Evolutionary conservation across 2,797 vertebrate species (phyloP), one percentile per base, ranked within the genome.

Genomic region (Choloepus didactylus): DNA sequence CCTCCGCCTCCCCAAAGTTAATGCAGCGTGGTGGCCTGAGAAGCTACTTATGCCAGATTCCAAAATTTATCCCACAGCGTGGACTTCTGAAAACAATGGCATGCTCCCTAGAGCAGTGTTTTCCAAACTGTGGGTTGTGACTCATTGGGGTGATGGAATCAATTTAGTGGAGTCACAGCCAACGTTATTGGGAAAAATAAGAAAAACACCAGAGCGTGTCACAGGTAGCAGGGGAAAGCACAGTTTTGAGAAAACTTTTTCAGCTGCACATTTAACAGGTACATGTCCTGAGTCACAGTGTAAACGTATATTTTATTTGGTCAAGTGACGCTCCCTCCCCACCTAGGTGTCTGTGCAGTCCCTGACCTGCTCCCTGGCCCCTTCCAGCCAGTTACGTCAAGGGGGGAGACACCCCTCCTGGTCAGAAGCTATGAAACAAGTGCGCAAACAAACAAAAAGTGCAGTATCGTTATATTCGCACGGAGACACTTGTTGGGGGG

Each of bases 111-210:
- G 19, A 67, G 54, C 67, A 38, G 46, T 7, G n/a, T 6, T 27
- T 80, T 81, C 66, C 82, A 41, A 49, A 62, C 29, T 14, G 9
- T 4, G 23, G n/a, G 31, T 35, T 12, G 10, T 4, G 59, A 64
- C n/a, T 46, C 21, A 10, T 27, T 25, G 14, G 27, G 59, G 49
- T 51, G 29, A 69, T 9, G 27, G 41, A 67, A 41, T 51, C 72
- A 72, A 9, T 29, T 54, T 11, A 67, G 82, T 16, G 85, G 87
- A 44, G 90, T 60, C 41, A 12, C 0, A 8, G 64, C 18, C 89
- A 83, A 10, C 44, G 54, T 0, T 6, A 11, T 21, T 49, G 15
- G 12, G 3, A 27, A 23, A 4, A 2, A 1, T 1, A 5, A 15
- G 31, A 18, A 21, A 14, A 9, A 1, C 29, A 29, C 0, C 21